Conservation (phyloP, 2,888 invertebrate genomes). For the Cheilosia scutellata region DNA sequence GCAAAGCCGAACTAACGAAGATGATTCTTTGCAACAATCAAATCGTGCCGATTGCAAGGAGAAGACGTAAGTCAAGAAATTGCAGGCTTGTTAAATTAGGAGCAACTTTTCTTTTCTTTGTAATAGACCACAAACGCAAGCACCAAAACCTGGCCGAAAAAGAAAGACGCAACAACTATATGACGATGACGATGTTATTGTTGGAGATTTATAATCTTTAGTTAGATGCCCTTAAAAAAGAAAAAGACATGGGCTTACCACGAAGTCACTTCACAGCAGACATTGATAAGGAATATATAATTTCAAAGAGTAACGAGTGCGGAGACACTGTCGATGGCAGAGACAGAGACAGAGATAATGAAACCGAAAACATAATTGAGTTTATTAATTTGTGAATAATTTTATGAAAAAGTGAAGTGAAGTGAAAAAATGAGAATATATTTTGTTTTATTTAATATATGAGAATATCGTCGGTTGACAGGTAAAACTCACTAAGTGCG, state of each 20-base stretch:
- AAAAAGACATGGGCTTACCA: conserved; percentile 31
- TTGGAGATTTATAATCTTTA: conserved; percentile 24
- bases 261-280: conserved; percentile 24
- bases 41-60: conserved; percentile 9
- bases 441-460: too few species aligned
- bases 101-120: conserved; percentile 18
- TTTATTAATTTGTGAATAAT: background rate
- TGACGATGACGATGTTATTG: background rate
- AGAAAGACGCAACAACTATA: conserved; percentile 17
- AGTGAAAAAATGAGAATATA: too few species aligned
- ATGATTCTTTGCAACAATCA: conserved; percentile 34
- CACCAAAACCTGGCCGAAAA: conserved; percentile 23
- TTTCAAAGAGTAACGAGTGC: conserved; percentile 30
- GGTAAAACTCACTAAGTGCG: too few species aligned
- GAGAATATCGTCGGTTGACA: conserved; percentile 11
- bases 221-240: conserved; percentile 38
- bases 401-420: too few species aligned
- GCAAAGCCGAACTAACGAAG: too few species aligned
- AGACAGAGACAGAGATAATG: conserved; percentile 8
- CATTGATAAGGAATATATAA: conserved; percentile 21
- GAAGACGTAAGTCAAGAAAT: conserved; percentile 25
- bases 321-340: too few species aligned
- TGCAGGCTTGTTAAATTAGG: conserved; percentile 3
- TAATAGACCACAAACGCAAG: conserved; percentile 18
- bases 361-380: conserved; percentile 16